These are phyloP conservation scores for Cetoscarus ocellatus DNA, from an alignment of 2,797 vertebrate genomes.

Conservation along the genomic window DNA sequence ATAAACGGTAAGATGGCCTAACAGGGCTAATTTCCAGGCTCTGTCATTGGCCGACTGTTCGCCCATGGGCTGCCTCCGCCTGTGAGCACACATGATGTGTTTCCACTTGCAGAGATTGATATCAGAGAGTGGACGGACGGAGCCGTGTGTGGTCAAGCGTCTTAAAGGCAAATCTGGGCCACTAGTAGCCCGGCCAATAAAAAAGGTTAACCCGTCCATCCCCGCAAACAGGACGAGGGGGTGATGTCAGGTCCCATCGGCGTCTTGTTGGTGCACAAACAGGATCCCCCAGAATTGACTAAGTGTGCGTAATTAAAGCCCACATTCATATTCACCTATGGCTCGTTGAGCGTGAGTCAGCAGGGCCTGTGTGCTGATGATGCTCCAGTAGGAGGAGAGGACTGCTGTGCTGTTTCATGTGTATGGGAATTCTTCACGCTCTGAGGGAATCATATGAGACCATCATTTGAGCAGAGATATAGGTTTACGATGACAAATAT, in stretches of 20 bases:
- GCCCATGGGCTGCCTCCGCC: slow-evolving; percentile 31
- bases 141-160: slow-evolving; percentile 53
- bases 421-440: slow-evolving; percentile 16
- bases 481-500: slow-evolving; percentile 7
- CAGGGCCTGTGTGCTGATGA: slow-evolving; percentile 56
- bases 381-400: slow-evolving; percentile 41
- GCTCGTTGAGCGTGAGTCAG: slow-evolving; percentile 73
- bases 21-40: slow-evolving; percentile 56
- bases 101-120: slow-evolving; percentile 49
- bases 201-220: slow-evolving; percentile 43
- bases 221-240: not conserved
- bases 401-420: slow-evolving; percentile 41
- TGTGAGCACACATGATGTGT: slow-evolving; percentile 30
- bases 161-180: slow-evolving; percentile 53
- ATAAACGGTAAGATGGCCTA: slow-evolving; percentile 56
- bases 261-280: slow-evolving; percentile 33
- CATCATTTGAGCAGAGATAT: slow-evolving; percentile 15
- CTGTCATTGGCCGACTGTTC: slow-evolving; percentile 44
- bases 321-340: slow-evolving; percentile 41
- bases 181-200: slow-evolving; percentile 33
- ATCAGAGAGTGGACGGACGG: slow-evolving; percentile 19
- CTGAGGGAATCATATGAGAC: slow-evolving; percentile 55
- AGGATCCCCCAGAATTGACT: slow-evolving; percentile 48
- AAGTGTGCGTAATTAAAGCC: slow-evolving; percentile 52
- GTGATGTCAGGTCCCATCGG: slow-evolving; percentile 30